A percentile compares a stretch with the other conserved stretches of the same genome.
These are phyloP conservation scores for Tauraco erythrolophus DNA, from an alignment of 2,113 vertebrate species.

Conservation along the genomic window DNA sequence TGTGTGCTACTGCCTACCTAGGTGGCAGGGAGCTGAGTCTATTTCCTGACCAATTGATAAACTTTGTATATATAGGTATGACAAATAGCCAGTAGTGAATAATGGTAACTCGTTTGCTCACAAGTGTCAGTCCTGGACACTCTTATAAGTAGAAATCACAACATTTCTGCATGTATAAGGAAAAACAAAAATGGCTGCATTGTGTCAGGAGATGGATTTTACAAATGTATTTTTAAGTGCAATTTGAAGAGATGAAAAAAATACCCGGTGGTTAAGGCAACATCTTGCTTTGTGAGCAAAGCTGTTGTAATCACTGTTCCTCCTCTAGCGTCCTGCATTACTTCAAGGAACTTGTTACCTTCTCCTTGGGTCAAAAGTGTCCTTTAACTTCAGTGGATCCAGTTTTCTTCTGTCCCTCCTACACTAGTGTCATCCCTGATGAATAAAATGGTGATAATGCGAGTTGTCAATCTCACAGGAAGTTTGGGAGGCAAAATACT, in stretches of 20 bases:
- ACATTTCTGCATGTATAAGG: background rate
- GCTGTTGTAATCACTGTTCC: background rate
- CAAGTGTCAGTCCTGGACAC: background rate
- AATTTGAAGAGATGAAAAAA: background rate
- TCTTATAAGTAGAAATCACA: background rate
- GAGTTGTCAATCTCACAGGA: background rate
- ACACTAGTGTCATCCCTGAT: background rate
- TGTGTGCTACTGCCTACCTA: background rate
- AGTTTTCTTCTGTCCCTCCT: background rate
- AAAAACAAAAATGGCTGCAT: background rate
- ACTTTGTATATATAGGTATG: background rate
- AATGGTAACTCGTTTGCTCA: background rate
- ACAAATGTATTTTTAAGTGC: background rate
- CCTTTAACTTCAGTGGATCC: background rate
- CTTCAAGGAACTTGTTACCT: background rate
- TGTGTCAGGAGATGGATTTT: background rate
- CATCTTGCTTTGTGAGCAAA: background rate
- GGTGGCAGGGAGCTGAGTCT: background rate
- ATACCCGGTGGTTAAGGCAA: background rate
- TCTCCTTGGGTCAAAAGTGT: background rate
- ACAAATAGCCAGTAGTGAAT: background rate
- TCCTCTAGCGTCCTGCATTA: background rate
- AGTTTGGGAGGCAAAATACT: background rate
- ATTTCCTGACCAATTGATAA: background rate
- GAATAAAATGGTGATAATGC: background rate